Evolutionary conservation across 2,888 invertebrate genomes (phyloP).

Genomic region (Taphrorychus bicolor): DNA sequence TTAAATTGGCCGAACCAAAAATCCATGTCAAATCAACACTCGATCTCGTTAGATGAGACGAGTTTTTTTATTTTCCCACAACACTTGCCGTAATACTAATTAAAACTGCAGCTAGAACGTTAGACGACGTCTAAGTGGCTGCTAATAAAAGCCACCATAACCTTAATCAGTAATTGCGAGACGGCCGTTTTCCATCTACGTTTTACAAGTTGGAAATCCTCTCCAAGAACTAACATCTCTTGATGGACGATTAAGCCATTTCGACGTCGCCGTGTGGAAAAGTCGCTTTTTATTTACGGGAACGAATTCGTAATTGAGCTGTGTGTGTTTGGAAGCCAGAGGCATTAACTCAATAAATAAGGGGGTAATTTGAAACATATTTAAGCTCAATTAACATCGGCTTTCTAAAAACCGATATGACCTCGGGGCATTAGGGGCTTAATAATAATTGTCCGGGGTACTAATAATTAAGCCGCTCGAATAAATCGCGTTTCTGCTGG

Average conservation of each 20-base stretch:
- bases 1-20: not conserved
- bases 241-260: slow-evolving; percentile 17
- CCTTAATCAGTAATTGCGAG: slow-evolving; percentile 15
- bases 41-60: not conserved
- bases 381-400: not conserved
- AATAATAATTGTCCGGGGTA: not conserved
- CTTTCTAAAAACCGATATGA: not conserved
- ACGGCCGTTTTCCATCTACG: slow-evolving; percentile 9
- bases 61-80: slow-evolving; percentile 5
- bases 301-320: not conserved
- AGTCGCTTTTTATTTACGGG: not conserved
- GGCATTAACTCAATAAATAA: not conserved
- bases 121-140: slow-evolving; percentile 8
- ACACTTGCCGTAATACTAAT: slow-evolving; percentile 11
- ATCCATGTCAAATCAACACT: slow-evolving; percentile 8
- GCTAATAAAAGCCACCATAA: slow-evolving; percentile 11
- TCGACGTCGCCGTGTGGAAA: slow-evolving; percentile 1
- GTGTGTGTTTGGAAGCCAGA: not conserved
- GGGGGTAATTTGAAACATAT: not conserved
- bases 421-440: not conserved
- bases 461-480: slow-evolving; percentile 7
- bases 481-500: slow-evolving; percentile 9
- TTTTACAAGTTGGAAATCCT: slow-evolving; percentile 7
- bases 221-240: slow-evolving; percentile 7
- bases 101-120: slow-evolving; percentile 8